A percentile compares a stretch with the other conserved stretches of the same genome.
Evolutionary conservation across 2,888 invertebrate genomes (phyloP).

Genomic region (Parapristionchus giblindavisi): DNA sequence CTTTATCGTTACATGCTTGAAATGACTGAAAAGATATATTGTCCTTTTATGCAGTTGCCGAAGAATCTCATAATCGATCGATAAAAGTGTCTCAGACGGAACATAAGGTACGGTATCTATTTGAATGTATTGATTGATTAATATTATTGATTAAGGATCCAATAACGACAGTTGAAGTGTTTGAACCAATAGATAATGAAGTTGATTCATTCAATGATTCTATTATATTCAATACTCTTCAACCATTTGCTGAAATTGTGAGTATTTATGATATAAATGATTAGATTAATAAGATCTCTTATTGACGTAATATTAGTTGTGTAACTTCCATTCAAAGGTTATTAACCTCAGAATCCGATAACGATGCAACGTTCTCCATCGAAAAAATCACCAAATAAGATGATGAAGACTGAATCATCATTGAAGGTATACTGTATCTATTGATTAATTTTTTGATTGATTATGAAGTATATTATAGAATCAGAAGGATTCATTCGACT

Average conservation of each 20-base stretch:
- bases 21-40: too few relatives aligned
- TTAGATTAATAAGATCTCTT: not conserved
- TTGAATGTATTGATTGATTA: too few relatives aligned
- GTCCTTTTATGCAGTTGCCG: too few relatives aligned
- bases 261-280: constrained; percentile 1
- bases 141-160: too few relatives aligned
- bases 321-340: not conserved
- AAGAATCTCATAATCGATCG: too few relatives aligned
- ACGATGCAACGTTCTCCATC: constrained; percentile 21
- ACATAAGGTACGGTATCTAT: too few relatives aligned
- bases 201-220: constrained; percentile 31
- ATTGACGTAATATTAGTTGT: too few relatives aligned
- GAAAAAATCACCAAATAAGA: constrained; percentile 25
- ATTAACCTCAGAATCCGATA: not conserved
- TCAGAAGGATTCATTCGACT: too few relatives aligned
- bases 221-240: constrained; percentile 8
- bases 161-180: too few relatives aligned
- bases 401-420: not conserved
- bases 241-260: constrained; percentile 28
- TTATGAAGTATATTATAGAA: too few relatives aligned
- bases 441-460: not conserved
- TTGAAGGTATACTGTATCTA: not conserved
- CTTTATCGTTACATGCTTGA: too few relatives aligned
- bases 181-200: not conserved
- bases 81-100: too few relatives aligned